Percentiles rank a stretch among this genome's conserved stretches.
These are phyloP conservation scores for Vipera latastei DNA, from an alignment of 2,797 vertebrate genomes.

Conservation along the genomic window DNA sequence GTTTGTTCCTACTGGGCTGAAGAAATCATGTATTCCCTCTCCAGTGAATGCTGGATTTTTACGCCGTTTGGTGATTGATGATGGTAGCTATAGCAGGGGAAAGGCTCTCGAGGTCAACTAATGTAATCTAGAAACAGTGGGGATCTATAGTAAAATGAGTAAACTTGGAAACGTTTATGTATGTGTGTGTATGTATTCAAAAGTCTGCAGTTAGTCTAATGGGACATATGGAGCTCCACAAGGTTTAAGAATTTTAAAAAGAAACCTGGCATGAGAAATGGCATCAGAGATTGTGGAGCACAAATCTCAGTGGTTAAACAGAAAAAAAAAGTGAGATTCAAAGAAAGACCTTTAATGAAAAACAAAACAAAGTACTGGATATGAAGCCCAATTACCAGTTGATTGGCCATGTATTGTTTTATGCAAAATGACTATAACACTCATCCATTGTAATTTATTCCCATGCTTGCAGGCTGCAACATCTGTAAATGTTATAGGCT, in stretches of 20 bases:
- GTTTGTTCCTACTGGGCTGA: slow-evolving; percentile 34
- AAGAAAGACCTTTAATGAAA: slow-evolving; percentile 24
- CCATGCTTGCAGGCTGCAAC: neutral
- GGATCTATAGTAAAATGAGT: slow-evolving; percentile 31
- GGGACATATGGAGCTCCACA: slow-evolving; percentile 39
- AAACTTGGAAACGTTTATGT: slow-evolving; percentile 33
- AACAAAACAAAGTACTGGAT: neutral
- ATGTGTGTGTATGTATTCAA: slow-evolving; percentile 6
- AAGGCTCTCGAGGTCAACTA: slow-evolving; percentile 33
- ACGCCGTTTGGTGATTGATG: slow-evolving; percentile 36
- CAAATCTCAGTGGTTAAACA: slow-evolving; percentile 19
- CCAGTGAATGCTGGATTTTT: slow-evolving; percentile 28
- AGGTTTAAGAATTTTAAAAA: slow-evolving; percentile 45
- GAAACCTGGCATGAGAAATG: slow-evolving; percentile 13
- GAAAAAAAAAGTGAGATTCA: slow-evolving; percentile 19
- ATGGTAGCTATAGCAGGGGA: slow-evolving; percentile 13
- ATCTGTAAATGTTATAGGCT: neutral
- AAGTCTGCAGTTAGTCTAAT: slow-evolving; percentile 27
- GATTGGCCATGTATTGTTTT: slow-evolving; percentile 1
- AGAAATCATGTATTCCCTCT: slow-evolving; percentile 26
- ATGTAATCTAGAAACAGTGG: slow-evolving; percentile 27
- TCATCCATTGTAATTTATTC: neutral
- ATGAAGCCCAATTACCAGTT: slow-evolving; percentile 5
- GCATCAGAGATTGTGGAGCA: slow-evolving; percentile 18
- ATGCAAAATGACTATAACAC: slow-evolving; percentile 15